These are phyloP conservation scores for Muscina levida DNA, from an alignment of 2,888 invertebrate species.

Conservation along the genomic window DNA sequence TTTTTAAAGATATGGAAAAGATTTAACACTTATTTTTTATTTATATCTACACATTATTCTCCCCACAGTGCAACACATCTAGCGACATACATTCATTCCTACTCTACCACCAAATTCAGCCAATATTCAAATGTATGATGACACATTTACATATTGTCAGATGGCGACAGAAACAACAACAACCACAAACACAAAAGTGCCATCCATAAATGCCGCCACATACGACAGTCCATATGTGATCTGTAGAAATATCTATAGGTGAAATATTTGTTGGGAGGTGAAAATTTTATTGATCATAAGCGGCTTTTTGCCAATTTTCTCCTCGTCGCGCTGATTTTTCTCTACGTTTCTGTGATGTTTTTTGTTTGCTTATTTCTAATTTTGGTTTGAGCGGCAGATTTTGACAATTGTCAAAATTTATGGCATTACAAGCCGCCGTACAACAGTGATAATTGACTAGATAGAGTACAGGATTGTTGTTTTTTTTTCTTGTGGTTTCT, in stretches of 20 bases:
- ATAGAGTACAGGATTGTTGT: not conserved
- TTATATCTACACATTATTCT: no score
- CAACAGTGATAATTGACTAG: constrained; percentile 72
- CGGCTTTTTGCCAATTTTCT: constrained; percentile 48
- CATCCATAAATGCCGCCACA: not conserved
- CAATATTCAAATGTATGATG: constrained; percentile 56
- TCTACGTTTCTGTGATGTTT: no score
- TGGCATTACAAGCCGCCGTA: constrained; percentile 70
- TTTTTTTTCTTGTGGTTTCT: constrained; percentile 17
- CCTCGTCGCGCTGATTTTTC: no score
- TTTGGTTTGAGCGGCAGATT: constrained; percentile 35
- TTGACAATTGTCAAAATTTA: constrained; percentile 70
- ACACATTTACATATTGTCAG: constrained; percentile 65
- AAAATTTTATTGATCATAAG: constrained; percentile 63
- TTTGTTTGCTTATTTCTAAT: constrained; percentile 22
- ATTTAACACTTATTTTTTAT: no score
- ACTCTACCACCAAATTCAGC: constrained; percentile 13
- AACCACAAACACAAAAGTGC: constrained; percentile 37
- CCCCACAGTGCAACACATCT: no score
- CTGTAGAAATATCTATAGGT: not conserved
- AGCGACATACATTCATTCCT: no score
- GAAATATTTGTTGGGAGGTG: constrained; percentile 39
- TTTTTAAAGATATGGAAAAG: no score
- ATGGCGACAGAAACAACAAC: constrained; percentile 39
- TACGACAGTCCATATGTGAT: not conserved